A percentile compares a stretch with the other conserved stretches of the same genome.
phyloP scores from a whole-genome alignment of 1,140 invertebrate species.

The Ladona fulva region DNA sequence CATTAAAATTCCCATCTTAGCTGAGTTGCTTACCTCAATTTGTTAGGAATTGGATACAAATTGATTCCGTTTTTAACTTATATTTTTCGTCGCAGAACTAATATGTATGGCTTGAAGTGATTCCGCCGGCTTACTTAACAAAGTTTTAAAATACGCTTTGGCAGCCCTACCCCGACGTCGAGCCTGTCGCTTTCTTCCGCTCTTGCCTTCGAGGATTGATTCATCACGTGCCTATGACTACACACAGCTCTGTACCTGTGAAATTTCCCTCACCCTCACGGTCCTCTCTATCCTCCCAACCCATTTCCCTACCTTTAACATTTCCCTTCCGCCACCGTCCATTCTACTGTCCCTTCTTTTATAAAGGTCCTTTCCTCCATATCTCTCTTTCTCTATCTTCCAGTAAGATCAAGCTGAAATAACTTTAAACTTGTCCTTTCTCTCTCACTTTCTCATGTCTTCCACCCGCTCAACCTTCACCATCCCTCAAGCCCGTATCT shows the following conservation, averaged over 20 bases:
- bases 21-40: no score
- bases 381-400: not conserved
- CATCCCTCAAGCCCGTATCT: not conserved
- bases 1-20: no score
- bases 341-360: not conserved
- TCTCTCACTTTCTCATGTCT: no score
- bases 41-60: no score
- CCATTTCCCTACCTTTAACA: not conserved
- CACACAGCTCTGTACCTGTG: not conserved
- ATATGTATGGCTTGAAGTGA: no score
- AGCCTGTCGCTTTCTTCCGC: not conserved
- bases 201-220: not conserved
- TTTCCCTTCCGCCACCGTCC: not conserved
- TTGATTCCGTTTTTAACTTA: no score
- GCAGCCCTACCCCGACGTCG: no score
- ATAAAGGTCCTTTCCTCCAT: not conserved
- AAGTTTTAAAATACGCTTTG: no score
- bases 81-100: no score
- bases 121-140: no score
- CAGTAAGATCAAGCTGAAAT: no score
- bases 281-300: not conserved
- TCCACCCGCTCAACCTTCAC: not conserved
- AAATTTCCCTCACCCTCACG: not conserved
- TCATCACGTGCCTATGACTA: not conserved
- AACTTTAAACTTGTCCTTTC: no score